Base-by-base conservation (phyloP, 2,113 vertebrate species). In the Ageneiosus marmoratus region DNA sequence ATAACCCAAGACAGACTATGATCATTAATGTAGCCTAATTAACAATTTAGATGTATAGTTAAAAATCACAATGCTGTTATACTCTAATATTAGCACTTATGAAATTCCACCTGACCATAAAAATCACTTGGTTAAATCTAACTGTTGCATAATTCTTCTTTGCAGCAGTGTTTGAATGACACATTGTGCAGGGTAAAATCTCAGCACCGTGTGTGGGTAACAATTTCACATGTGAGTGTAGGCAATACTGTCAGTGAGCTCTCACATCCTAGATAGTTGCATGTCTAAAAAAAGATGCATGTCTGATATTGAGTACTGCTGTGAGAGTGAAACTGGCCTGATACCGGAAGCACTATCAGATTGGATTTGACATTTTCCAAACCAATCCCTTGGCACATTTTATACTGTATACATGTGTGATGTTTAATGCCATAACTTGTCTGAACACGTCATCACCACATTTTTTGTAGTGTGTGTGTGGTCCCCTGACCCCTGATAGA, bases 121-220 rank as follows among this genome's bases (percentile, higher is more conserved):
- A 41, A 41, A 41, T 2, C 37, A 41, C 37, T 41, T 41, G 37
- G n/a, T n/a, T n/a, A n/a, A 41, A 41, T 41, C 5, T 41, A 41
- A 5, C 37, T 41, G 37, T 41, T 41, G 37, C 5, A 41, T 41
- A 0, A 13, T 65, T 48, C 18, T 41, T 41, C 11, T 75, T 32
- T 67, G 60, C 32, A 58, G 18, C 37, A 41, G 24, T 22, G 74
- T 51, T 20, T 44, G 58, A 51, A 77, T 2, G 27, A 44, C 70
- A 79, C 46, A 60, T 27, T 70, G 67, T n/a, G 20, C 37, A 44
- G 22, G 11, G 22, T 44, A 16, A 20, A 22, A 81, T 44, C 87
- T 93, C 91, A 93, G 93, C 79, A 94, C 27, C 29, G 27, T 75
- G 11, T 48, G 12, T 18, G 16, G 24, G 37, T 70, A 70, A 44